Conservation (phyloP, 2,113 vertebrate genomes). For the Hippolais icterina region DNA sequence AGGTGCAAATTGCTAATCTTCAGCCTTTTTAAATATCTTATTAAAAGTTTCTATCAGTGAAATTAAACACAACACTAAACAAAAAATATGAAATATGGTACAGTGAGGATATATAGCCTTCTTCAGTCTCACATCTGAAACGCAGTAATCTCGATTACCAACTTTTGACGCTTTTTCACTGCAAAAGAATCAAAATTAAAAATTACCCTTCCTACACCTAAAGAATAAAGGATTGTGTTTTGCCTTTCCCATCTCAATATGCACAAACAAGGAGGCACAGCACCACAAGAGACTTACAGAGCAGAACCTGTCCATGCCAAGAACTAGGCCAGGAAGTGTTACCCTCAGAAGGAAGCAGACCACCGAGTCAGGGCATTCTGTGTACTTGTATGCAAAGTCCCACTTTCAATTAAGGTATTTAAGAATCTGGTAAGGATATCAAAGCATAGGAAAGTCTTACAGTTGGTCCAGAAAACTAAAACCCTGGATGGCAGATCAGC, state of each 20-base stretch:
- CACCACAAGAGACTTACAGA: neutral
- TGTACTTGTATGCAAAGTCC: neutral
- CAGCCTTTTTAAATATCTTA: conserved; percentile 50
- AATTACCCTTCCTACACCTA: neutral
- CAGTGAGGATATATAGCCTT: neutral
- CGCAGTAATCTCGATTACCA: neutral
- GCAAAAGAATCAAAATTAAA: neutral
- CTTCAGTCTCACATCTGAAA: neutral
- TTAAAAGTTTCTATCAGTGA: conserved; percentile 36
- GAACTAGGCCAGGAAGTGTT: neutral
- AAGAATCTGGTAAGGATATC: neutral
- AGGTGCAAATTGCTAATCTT: conserved; percentile 73
- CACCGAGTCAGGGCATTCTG: neutral
- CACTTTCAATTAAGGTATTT: neutral
- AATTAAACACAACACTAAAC: conserved; percentile 61
- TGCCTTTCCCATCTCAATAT: neutral
- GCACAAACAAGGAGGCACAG: neutral
- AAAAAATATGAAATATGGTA: conserved; percentile 10
- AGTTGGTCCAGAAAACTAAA: neutral
- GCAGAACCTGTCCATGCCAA: neutral
- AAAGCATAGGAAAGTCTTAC: neutral
- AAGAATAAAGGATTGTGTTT: neutral
- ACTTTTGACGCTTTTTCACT: neutral
- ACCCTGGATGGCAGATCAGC: neutral
- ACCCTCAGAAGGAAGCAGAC: neutral